Evolutionary conservation across 2,113 vertebrate species (phyloP), one percentile per base, ranked within the genome.

Genomic region (Ardeotis arabs): DNA sequence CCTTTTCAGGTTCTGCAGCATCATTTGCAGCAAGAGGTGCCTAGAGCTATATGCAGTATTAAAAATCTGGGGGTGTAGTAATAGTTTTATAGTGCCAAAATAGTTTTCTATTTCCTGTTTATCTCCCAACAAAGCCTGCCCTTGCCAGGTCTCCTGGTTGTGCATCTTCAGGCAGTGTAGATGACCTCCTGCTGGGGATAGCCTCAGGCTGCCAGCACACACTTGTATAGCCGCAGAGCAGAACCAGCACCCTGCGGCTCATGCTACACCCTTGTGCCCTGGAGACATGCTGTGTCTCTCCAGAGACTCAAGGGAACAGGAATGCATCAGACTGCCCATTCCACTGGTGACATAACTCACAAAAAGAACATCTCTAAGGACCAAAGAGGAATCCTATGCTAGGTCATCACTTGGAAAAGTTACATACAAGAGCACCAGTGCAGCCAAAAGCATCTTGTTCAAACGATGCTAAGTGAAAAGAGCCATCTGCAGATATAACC

Each of bases 251-350:
- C 41, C 9, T 37, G 63, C 7, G 6, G 49, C 27, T 52, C 31
- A 41, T 21, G 12, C n/a, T 44, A 14, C 41, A 45, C 7, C 9
- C 31, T 4, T 6, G 33, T 0, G 0, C 23, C 37, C 50, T 25
- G 41, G 33, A 64, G 56, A 44, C 10, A 29, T 52, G 70, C 44
- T 25, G 12, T 24, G 19, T 69, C 50, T 59, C 23, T 66, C 28
- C 58, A 31, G 9, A 64, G 22, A 29, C 37, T 87, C 55, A 19
- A 72, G 33, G 20, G 21, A 59, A 64, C 24, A 39, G 28, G 31
- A 17, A 3, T 73, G 15, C 44, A 33, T 50, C 64, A 70, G 21
- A 22, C 35, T 35, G 35, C n/a, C 56, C 6, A 5, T 73, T 39
- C 33, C 23, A 53, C 33, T 52, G 8, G 24, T 53, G 28, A 3